Percentiles rank a stretch among this genome's conserved stretches.
These are phyloP conservation scores for Falco berigora DNA, from an alignment of 2,797 vertebrate species.

Conservation along the genomic window DNA sequence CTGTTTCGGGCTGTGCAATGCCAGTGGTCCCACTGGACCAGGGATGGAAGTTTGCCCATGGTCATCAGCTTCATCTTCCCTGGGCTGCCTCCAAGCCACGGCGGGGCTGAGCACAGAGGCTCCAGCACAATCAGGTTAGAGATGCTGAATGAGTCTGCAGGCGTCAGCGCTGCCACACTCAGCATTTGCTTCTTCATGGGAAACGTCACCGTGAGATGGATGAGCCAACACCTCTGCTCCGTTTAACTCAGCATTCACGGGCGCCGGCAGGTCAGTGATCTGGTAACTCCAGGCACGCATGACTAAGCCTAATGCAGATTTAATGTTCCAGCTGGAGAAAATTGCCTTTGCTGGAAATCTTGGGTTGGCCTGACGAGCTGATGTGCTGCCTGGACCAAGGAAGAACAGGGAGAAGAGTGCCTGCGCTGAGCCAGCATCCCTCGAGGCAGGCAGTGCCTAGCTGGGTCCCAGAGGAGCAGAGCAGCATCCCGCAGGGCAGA, in stretches of 20 bases:
- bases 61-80: not conserved
- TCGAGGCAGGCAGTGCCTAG: not conserved
- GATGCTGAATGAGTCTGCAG: not conserved
- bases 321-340: not conserved
- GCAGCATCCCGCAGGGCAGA: not conserved
- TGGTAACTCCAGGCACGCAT: not conserved
- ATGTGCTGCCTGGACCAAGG: not conserved
- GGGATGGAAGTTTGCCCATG: not conserved
- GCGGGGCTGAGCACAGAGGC: not conserved
- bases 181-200: not conserved
- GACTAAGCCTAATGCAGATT: not conserved
- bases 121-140: not conserved
- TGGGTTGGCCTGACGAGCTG: not conserved
- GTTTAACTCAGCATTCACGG: not conserved
- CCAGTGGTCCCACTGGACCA: not conserved
- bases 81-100: not conserved
- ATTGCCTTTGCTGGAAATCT: not conserved
- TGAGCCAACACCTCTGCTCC: not conserved
- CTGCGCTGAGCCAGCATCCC: not conserved
- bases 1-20: not conserved
- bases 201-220: not conserved
- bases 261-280: not conserved
- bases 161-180: not conserved
- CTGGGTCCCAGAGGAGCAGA: not conserved
- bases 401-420: not conserved